A percentile compares a stretch with the other conserved stretches of the same genome.
phyloP scores from a whole-genome alignment of 2,797 vertebrate species.

The Microctenopoma lineatum region DNA sequence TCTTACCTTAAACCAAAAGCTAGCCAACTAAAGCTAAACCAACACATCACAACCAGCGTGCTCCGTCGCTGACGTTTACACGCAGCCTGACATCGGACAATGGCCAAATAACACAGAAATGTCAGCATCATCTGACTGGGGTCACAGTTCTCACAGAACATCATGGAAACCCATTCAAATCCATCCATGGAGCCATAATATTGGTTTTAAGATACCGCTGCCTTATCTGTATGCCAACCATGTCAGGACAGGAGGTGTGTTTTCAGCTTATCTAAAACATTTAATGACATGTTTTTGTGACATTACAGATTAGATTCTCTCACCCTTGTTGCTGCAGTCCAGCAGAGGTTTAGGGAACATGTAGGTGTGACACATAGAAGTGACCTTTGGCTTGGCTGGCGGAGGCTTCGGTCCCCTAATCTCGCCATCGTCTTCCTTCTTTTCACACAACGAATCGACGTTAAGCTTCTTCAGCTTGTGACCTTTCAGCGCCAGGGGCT shows the following conservation, averaged over 20 bases:
- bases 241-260: background rate
- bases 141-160: too few relatives aligned
- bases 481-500: slow-evolving; percentile 83
- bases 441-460: slow-evolving; percentile 83
- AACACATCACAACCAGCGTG: too few relatives aligned
- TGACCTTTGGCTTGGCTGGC: slow-evolving; percentile 73
- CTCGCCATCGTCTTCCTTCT: slow-evolving; percentile 48
- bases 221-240: too few relatives aligned
- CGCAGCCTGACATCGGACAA: too few relatives aligned
- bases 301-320: slow-evolving; percentile 1
- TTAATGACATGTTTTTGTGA: background rate
- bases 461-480: slow-evolving; percentile 89
- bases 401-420: slow-evolving; percentile 39
- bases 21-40: too few relatives aligned
- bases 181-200: too few relatives aligned
- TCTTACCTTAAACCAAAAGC: background rate
- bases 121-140: too few relatives aligned
- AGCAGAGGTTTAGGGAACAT: slow-evolving; percentile 89
- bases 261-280: background rate
- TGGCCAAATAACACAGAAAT: too few relatives aligned
- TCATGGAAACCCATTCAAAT: too few relatives aligned
- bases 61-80: too few relatives aligned
- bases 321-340: slow-evolving; percentile 94
- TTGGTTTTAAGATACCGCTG: too few relatives aligned
- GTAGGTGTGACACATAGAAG: slow-evolving; percentile 89